Base-by-base conservation (phyloP, 2,888 invertebrate genomes). In the Amblyjoppa fuscipennis region DNA sequence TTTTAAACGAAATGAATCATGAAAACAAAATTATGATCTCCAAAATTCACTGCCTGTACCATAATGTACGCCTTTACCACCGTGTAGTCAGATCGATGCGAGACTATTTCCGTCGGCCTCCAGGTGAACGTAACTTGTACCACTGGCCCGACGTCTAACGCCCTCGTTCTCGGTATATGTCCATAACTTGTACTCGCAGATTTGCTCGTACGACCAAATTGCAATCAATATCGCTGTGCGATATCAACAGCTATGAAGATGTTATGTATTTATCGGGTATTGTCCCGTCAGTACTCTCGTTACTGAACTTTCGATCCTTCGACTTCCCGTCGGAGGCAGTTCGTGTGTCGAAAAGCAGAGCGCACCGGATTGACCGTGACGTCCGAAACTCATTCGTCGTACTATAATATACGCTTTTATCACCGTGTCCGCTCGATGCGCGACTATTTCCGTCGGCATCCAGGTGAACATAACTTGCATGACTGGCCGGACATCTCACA, bases 381-480 rank as follows among this genome's bases (percentile, higher is more conserved):
- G 41, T 41, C 41, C 41, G 41, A 41, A 11, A 41, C 41, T 11
- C 41, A 41, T 11, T 11, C 2, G 41, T 41, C 41, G 41, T 41
- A 41, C 41, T 41, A 41, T 41, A 41, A 9, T 41, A 11, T 11
- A 11, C 41, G 41, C 41, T 9, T 41, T 41, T 41, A 11, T 41
- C 11, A 41, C 41, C 41, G 41, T 41, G 41, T 16, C 28, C 5
- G 31, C 9, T 31, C 31, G 5, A 61, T 61, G 61, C 13, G 13
- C 61, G 31, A 61, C 31, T 61, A 31, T 61, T 61, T 56, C 56
- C 61, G 31, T 56, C 56, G 56, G 9, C 1, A 9, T 25, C 56
- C 61, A 31, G 61, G 61, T 61, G 61, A 61, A 61, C 61, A 13
- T 31, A 31, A 61, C 61, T 61, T 28, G 61, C 16, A 28, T 13